Base-by-base conservation (phyloP, 2,113 vertebrate species). In the Cyphomyrus discorhynchus region DNA sequence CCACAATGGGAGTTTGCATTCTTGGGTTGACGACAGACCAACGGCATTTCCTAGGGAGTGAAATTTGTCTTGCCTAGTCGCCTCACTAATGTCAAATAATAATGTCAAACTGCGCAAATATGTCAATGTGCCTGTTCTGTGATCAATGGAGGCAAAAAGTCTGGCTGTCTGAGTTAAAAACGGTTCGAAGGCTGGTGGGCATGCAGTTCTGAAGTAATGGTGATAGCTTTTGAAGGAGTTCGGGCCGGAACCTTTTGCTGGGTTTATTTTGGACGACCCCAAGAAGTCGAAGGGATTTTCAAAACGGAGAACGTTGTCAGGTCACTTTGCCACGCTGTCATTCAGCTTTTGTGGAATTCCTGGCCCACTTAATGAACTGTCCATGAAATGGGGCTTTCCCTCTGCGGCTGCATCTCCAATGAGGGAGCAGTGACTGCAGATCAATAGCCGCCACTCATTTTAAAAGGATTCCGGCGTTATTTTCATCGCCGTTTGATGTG, bases 371-470 rank as follows among this genome's bases (percentile, higher is more conserved):
- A 87, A 87, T 56, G 50, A 87, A 87, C 31, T 53, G 85, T 56
- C 49, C 31, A 19, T n/a, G n/a, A 13, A 87, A 21, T 49, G 49
- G 49, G 24, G 13, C 24, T 53, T 53, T 56, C 31, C 13, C 50
- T 35, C 10, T 17, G 11, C 7, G n/a, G 84, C 19, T 27, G 84
- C 47, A 15, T 49, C 6, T 31, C 5, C 85, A 87, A 87, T 56
- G 50, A 84, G 17, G 5, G 27, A 47, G 27, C 11, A 15, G 6
- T 87, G 47, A 80, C 85, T 53, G 27, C 15, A n/a, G 85, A 87
- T 87, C 85, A 87, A 87, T 56, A 87, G 2, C 17, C 15, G 85
- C 31, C 85, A 87, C 50, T 87, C 85, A 87, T 53, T 87, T 53
- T 87, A 53, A 53, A 87, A 53, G 85, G 50, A 53, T 53, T 35